Percentiles rank a stretch among this genome's conserved stretches.
Conservation (phyloP, 2,888 invertebrate species). For the Abscondita cerata region DNA sequence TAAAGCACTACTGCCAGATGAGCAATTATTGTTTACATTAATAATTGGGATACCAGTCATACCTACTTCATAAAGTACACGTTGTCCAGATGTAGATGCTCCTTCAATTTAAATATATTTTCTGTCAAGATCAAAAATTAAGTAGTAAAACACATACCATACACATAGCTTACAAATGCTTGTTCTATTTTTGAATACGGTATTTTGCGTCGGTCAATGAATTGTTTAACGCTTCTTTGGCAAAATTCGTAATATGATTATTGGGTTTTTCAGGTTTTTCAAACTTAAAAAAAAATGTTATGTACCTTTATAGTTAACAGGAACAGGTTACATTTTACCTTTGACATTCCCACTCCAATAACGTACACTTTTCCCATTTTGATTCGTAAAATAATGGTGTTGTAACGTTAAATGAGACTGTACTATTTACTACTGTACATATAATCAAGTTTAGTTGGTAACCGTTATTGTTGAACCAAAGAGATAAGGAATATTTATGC, state of each 20-base stretch:
- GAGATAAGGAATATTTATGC: no score
- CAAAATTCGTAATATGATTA: conserved; percentile 95
- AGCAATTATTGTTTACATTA: conserved; percentile 99
- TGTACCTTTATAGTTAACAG: conserved; percentile 42
- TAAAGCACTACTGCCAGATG: conserved; percentile 94
- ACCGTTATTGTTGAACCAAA: no score
- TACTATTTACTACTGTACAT: no score
- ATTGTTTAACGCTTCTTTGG: conserved; percentile 88
- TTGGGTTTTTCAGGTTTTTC: conserved; percentile 87
- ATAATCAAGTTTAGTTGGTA: no score
- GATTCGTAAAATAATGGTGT: no score
- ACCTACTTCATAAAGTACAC: conserved; percentile 92
- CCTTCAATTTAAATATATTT: conserved; percentile 58
- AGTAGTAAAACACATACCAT: conserved; percentile 63
- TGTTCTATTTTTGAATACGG: conserved; percentile 81
- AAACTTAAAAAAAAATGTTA: conserved; percentile 65
- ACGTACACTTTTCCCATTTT: conserved; percentile 75
- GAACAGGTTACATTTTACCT: no score
- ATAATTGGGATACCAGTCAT: conserved; percentile 97
- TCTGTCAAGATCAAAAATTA: not conserved
- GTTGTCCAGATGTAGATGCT: conserved; percentile 94
- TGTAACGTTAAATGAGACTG: no score
- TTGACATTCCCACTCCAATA: conserved; percentile 97
- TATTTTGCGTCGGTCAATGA: conserved; percentile 87
- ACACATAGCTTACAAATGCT: conserved; percentile 92